These are phyloP conservation scores for Hucho hucho DNA, from an alignment of 2,113 vertebrate species.

Conservation along the genomic window DNA sequence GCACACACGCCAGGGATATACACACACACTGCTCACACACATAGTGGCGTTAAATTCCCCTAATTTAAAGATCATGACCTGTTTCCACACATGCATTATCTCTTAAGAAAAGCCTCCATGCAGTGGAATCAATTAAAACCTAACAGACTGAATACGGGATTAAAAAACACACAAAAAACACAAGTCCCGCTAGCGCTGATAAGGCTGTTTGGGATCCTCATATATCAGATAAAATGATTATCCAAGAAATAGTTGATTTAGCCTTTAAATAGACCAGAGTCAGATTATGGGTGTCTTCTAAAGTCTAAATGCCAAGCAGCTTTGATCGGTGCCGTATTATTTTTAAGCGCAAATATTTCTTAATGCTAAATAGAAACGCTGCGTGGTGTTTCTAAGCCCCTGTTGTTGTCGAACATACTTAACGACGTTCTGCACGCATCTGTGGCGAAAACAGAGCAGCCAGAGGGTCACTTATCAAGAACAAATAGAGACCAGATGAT, in stretches of 20 bases:
- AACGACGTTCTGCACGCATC: slow-evolving; percentile 34
- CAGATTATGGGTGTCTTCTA: slow-evolving; percentile 62
- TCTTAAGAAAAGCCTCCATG: slow-evolving; percentile 63
- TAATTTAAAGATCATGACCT: slow-evolving; percentile 61
- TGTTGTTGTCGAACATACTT: slow-evolving; percentile 41
- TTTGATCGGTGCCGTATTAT: slow-evolving; percentile 27
- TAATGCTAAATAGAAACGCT: slow-evolving; percentile 48
- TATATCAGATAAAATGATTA: slow-evolving; percentile 79
- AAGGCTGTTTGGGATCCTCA: slow-evolving; percentile 66
- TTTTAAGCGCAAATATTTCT: slow-evolving; percentile 30
- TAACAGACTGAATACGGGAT: slow-evolving; percentile 70
- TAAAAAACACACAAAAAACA: slow-evolving; percentile 67
- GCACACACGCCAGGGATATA: too few relatives aligned
- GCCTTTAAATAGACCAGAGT: slow-evolving; percentile 69
- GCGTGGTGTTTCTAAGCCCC: slow-evolving; percentile 22
- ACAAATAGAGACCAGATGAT: slow-evolving; percentile 56
- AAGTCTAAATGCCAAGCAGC: slow-evolving; percentile 70
- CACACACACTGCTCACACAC: slow-evolving; percentile 23
- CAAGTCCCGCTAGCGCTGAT: slow-evolving; percentile 65
- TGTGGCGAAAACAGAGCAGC: slow-evolving; percentile 13
- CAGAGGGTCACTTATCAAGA: slow-evolving; percentile 26
- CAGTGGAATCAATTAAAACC: slow-evolving; percentile 76
- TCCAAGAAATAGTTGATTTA: slow-evolving; percentile 70
- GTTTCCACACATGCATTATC: slow-evolving; percentile 71
- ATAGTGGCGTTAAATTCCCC: slow-evolving; percentile 55